Conservation (phyloP, 2,888 invertebrate species). For the Thera britannica region DNA sequence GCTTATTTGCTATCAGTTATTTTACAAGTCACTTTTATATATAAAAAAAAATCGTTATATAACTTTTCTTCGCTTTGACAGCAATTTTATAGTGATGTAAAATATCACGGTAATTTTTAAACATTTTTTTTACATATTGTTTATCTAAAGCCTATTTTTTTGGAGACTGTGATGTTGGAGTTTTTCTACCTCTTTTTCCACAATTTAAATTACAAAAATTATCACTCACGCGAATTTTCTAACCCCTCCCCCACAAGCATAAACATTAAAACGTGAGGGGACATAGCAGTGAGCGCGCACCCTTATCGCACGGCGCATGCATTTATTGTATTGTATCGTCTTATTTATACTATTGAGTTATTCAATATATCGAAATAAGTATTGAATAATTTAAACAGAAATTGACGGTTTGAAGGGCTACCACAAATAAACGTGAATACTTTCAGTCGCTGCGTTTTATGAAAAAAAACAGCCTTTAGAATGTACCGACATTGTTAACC, state of each 20-base stretch:
- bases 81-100: too few species aligned
- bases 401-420: not conserved
- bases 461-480: not conserved
- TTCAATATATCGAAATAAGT: conserved; percentile 22
- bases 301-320: conserved; percentile 49
- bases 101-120: too few species aligned
- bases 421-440: not conserved
- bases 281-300: conserved; percentile 46
- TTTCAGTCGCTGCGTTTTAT: not conserved
- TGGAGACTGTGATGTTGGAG: not conserved
- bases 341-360: conserved; percentile 22
- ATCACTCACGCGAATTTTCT: conserved; percentile 18
- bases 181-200: conserved; percentile 5
- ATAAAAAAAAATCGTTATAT: too few species aligned
- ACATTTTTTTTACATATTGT: too few species aligned
- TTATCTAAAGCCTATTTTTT: too few species aligned
- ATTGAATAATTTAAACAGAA: conserved; percentile 17
- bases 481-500: too few species aligned
- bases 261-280: conserved; percentile 53
- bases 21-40: too few species aligned
- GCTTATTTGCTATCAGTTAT: not conserved
- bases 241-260: conserved; percentile 49
- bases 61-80: too few species aligned
- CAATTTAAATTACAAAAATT: conserved; percentile 31
- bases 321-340: conserved; percentile 41